A percentile compares a stretch with the other conserved stretches of the same genome.
phyloP scores from a whole-genome alignment of 64 coral and sea anemone species.

The Montipora cactus region DNA sequence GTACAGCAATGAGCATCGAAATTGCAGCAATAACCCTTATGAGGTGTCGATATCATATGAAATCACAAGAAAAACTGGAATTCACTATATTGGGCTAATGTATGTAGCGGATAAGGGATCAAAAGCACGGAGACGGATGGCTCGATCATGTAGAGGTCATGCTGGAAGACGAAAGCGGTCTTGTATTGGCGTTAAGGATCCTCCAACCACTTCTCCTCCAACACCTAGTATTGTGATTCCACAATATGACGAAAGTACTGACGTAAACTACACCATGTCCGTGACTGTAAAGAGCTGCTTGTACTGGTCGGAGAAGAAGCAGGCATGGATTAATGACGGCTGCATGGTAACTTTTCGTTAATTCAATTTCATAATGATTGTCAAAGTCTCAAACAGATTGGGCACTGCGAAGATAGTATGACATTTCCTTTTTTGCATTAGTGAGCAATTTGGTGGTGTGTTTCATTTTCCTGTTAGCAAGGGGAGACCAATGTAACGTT shows the following conservation, averaged over 20 bases:
- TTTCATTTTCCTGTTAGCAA: too few species aligned
- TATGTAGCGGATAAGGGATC: neutral
- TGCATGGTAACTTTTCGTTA: conserved; percentile 36
- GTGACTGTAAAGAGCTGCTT: conserved; percentile 42
- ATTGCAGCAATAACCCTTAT: conserved; percentile 58
- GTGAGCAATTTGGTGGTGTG: too few species aligned
- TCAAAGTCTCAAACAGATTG: too few species aligned
- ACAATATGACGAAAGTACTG: conserved; percentile 44
- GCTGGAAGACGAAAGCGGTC: conserved; percentile 51
- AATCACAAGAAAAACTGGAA: conserved; percentile 37
- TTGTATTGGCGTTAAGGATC: conserved; percentile 68
- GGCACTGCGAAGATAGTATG: too few species aligned
- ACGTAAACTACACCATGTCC: conserved; percentile 67
- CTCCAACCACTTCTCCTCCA: conserved; percentile 74
- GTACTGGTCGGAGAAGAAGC: conserved; percentile 62
- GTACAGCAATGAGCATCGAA: neutral
- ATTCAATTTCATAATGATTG: neutral
- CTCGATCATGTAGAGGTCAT: conserved; percentile 9
- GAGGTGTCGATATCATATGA: conserved; percentile 40
- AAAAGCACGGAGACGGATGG: neutral
- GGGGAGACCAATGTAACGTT: too few species aligned
- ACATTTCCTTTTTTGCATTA: too few species aligned
- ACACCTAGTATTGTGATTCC: conserved; percentile 47
- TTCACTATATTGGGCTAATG: conserved; percentile 66
- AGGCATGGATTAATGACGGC: conserved; percentile 62